Evolutionary conservation across 2,888 invertebrate genomes (phyloP), one percentile per base, ranked within the genome.

Genomic region (Drosophila borborema): DNA sequence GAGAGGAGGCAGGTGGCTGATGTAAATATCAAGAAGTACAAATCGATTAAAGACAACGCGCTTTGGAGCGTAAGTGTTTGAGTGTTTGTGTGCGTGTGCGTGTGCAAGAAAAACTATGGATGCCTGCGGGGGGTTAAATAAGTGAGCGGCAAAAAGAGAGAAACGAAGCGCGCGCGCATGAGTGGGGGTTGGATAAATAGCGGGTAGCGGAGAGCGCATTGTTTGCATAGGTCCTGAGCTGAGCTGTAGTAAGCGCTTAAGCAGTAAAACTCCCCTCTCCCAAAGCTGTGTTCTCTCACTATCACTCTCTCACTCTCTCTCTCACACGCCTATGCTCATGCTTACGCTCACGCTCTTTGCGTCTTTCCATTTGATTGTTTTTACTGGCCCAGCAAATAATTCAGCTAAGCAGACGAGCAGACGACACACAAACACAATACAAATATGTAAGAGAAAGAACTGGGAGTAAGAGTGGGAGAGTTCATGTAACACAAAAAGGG

Each of bases 31-130:
- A 86, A 88, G 79, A 84, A 86, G 82, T 81, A 84, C 85, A 90
- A 86, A 89, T 86, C 89, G 91, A 89, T 90, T 89, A 88, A 90
- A 90, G 81, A 74, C 88, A 85, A 78, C 86, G 80, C 81, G 74
- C 68, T 69, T 73, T 78, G 64, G 58, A 81, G 78, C 72, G 63
- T 76, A 67, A 67, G 73, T 67, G 78, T 73, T 67, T 62, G 34
- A 49, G 62, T 54, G 16, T 40, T 16, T 40, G 16, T 38, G 67
- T 53, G 34, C n/a, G 23, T 51, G 56, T 51, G 60, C 54, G 64
- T 71, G 65, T 74, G 73, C 38, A 66, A 55, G 77, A 86, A 81
- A 79, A 70, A 71, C 69, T 64, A 51, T 64, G 55, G 81, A 48
- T 74, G 68, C 71, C 60, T 65, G 63, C 53, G 67, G 61, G 82